phyloP scores from a whole-genome alignment of 2,113 vertebrate species.

The Hyla sarda region DNA sequence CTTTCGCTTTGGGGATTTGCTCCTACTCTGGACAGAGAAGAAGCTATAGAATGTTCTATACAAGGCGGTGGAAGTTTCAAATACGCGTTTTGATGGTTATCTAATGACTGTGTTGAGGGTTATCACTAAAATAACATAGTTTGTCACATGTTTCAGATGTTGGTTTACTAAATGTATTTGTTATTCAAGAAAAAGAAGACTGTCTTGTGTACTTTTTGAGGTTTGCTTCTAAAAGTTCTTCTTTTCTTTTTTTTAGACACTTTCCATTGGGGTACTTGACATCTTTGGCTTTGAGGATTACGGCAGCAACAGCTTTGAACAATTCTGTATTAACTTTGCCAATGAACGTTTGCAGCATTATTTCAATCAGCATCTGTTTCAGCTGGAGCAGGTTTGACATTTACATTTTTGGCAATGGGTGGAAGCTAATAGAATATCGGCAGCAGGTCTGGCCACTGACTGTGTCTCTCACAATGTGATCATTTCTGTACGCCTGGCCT shows the following conservation, averaged over 20 bases:
- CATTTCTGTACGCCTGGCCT: neutral
- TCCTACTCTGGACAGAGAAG: too few species aligned
- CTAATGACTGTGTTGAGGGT: too few species aligned
- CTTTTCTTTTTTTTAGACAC: slow-evolving; percentile 77
- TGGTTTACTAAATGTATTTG: too few species aligned
- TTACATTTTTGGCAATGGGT: neutral
- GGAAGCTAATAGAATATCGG: neutral
- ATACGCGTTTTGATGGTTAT: too few species aligned
- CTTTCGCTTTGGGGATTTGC: too few species aligned
- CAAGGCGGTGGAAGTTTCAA: too few species aligned
- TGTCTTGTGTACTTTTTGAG: neutral
- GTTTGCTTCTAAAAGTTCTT: neutral
- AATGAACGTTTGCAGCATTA: slow-evolving; percentile 98
- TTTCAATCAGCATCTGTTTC: slow-evolving; percentile 99
- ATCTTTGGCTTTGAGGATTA: slow-evolving; percentile 99
- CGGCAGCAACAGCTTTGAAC: slow-evolving; percentile 98
- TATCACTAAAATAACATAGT: too few species aligned
- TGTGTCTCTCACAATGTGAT: neutral
- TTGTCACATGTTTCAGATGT: too few species aligned
- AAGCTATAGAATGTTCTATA: too few species aligned
- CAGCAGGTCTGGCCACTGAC: neutral
- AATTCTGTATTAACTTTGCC: slow-evolving; percentile 99
- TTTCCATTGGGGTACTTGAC: slow-evolving; percentile 97
- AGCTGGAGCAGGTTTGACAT: slow-evolving; percentile 88
- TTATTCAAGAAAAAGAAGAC: neutral